A percentile compares a stretch with the other conserved stretches of the same genome.
Conservation (phyloP, 1,140 invertebrate genomes). For the Heliconius hewitsoni region DNA sequence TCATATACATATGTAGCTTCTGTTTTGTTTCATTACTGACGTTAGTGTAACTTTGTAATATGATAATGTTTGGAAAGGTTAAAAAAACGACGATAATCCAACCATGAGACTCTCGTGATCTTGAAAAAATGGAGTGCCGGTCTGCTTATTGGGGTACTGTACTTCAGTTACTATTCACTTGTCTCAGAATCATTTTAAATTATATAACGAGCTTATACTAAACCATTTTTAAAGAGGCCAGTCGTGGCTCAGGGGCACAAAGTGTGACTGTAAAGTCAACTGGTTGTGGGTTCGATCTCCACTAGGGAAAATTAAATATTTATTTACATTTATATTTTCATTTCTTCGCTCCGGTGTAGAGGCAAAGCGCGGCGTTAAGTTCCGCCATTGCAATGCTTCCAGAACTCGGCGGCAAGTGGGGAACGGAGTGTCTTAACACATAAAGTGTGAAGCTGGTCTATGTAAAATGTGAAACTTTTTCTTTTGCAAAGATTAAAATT, state of each 20-base stretch:
- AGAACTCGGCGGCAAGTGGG: too few relatives aligned
- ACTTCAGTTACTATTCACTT: neutral
- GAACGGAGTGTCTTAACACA: too few relatives aligned
- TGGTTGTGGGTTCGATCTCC: too few relatives aligned
- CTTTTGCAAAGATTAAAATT: neutral
- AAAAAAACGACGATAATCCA: slow-evolving; percentile 34
- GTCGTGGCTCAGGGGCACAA: too few relatives aligned
- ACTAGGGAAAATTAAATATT: too few relatives aligned
- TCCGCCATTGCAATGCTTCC: too few relatives aligned
- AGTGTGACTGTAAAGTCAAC: too few relatives aligned
- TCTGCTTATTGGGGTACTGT: slow-evolving; percentile 22
- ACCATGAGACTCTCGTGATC: slow-evolving; percentile 27
- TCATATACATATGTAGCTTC: slow-evolving; percentile 1
- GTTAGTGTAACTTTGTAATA: slow-evolving; percentile 30
- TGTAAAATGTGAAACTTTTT: neutral
- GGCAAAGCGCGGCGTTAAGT: too few relatives aligned
- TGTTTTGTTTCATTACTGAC: slow-evolving; percentile 29
- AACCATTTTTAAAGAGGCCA: too few relatives aligned
- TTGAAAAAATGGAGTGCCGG: slow-evolving; percentile 24
- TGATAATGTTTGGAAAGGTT: slow-evolving; percentile 29
- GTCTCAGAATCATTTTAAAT: neutral
- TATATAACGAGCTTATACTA: neutral
- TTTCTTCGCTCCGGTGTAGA: too few relatives aligned
- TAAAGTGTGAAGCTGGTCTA: too few relatives aligned
- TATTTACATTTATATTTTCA: too few relatives aligned